Evolutionary conservation across 2,888 invertebrate genomes (phyloP), one percentile per base, ranked within the genome.

Genomic region (Epirrhoe tristata): DNA sequence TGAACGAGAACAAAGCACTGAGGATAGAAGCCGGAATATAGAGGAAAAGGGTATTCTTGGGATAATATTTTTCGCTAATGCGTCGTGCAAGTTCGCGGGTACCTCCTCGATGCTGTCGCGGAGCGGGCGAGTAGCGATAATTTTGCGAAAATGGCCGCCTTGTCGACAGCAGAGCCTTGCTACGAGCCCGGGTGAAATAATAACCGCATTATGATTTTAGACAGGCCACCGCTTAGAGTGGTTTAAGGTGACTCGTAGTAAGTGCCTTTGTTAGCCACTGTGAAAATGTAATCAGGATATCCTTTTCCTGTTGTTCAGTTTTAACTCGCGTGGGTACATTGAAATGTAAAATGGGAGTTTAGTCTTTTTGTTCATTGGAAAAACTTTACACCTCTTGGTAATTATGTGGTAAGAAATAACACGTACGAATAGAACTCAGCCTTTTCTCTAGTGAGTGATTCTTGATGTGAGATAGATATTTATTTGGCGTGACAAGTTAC

Each of bases 191-290:
- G 85, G 83, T 88, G 85, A 90, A 90, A 91, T 91, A 90, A 91
- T 91, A 91, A 90, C 89, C 90, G 85, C 90, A 89, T 89, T 91
- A 90, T 88, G 89, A 87, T 88, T 89, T 89, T 84, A 89, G 88
- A 87, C 89, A 84, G 84, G 84, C 85, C 81, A 83, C 84, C 86
- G 83, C 84, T 85, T 88, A 84, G 86, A 86, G 85, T 87, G 85
- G 83, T 89, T 86, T 85, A 88, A 90, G 90, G 88, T 88, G 87
- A 83, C 86, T 81, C 81, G 80, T 86, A 87, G 82, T 85, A 82
- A 82, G 79, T 73, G 81, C 80, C 81, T 84, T 83, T 83, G 84
- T 84, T 69, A 65, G 76, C 77, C 72, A 71, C 78, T 74, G 77
- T 82, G 81, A 86, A 85, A 86, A 84, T 84, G 79, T 80, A 79